These are phyloP conservation scores for Octonoba sinensis DNA, from an alignment of 2,888 invertebrate species.

Conservation along the genomic window DNA sequence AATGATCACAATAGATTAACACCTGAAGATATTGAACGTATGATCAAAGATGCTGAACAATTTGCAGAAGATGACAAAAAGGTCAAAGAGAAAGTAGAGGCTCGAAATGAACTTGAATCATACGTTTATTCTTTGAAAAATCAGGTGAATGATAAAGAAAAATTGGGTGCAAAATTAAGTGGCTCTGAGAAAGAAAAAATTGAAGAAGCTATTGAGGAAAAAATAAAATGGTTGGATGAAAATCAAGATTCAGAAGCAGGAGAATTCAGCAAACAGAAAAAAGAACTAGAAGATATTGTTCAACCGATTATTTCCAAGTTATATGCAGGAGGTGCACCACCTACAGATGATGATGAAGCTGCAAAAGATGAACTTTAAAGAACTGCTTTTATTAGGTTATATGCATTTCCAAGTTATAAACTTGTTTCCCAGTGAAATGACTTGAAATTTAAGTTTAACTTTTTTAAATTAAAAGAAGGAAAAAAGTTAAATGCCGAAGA, in stretches of 20 bases:
- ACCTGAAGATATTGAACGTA: constrained; percentile 98
- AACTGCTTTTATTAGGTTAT: not conserved
- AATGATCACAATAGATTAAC: constrained; percentile 97
- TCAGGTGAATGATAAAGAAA: constrained; percentile 95
- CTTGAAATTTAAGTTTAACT: no score
- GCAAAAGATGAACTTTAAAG: constrained; percentile 73
- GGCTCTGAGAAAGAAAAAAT: constrained; percentile 94
- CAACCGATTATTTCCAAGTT: constrained; percentile 98
- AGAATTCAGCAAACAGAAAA: constrained; percentile 93
- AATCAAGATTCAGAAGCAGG: constrained; percentile 93
- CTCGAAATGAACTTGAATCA: constrained; percentile 95
- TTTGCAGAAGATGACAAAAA: constrained; percentile 99
- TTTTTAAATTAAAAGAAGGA: no score
- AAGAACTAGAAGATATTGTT: constrained; percentile 92
- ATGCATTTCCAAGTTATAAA: no score
- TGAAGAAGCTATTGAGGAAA: constrained; percentile 93
- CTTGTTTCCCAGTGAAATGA: no score
- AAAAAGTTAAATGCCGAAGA: no score
- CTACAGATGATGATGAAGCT: constrained; percentile 79
- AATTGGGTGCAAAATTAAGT: constrained; percentile 89
- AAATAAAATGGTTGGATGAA: constrained; percentile 97
- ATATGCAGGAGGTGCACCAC: constrained; percentile 82
- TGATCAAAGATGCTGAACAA: constrained; percentile 99
- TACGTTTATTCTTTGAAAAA: constrained; percentile 98
- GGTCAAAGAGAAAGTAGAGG: constrained; percentile 93